Evolutionary conservation across 2,797 vertebrate genomes (phyloP).

Genomic region (Malacoctenus gilli): DNA sequence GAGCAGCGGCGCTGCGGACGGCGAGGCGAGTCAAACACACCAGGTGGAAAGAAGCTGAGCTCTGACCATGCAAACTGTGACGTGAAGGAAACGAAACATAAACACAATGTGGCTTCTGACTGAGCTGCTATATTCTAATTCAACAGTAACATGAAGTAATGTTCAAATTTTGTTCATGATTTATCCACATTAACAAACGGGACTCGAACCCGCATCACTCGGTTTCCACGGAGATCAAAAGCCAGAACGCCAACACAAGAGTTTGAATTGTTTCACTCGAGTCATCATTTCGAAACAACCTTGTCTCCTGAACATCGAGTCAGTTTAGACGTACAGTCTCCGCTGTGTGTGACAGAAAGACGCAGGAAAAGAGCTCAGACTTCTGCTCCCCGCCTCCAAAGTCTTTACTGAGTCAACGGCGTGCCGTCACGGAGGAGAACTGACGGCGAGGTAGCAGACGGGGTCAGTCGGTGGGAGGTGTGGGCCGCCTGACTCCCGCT

Average conservation of each 20-base stretch:
- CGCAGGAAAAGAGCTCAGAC: slow-evolving; percentile 14
- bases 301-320: too few species aligned
- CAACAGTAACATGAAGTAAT: too few species aligned
- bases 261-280: too few species aligned
- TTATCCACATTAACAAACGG: too few species aligned
- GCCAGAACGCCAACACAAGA: too few species aligned
- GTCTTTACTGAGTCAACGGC: slow-evolving; percentile 20
- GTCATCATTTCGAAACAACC: too few species aligned
- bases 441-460: slow-evolving; percentile 10
- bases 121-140: too few species aligned
- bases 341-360: slow-evolving; percentile 7
- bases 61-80: background rate
- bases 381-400: slow-evolving; percentile 4
- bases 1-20: slow-evolving; percentile 20
- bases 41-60: slow-evolving; percentile 3
- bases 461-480: slow-evolving; percentile 15
- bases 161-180: too few species aligned
- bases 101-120: too few species aligned
- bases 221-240: too few species aligned
- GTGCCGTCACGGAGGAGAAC: background rate
- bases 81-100: too few species aligned
- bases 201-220: too few species aligned
- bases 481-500: background rate
- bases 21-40: slow-evolving; percentile 9
- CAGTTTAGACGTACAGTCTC: background rate